These are phyloP conservation scores for Calypte anna DNA, from an alignment of 2,113 vertebrate species.

Conservation along the genomic window DNA sequence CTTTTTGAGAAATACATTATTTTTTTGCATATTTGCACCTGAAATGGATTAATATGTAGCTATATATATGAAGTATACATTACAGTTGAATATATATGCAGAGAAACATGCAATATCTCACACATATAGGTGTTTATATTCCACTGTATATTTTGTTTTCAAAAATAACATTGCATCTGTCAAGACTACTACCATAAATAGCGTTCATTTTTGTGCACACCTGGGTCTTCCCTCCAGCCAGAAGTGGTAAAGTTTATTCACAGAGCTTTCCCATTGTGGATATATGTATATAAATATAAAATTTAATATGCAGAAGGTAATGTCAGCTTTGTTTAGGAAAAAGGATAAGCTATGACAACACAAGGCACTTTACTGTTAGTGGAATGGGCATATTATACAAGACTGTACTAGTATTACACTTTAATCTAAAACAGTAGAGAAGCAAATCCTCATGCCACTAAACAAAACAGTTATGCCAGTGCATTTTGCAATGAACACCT, in stretches of 20 bases:
- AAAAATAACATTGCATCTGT: neutral
- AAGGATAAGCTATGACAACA: neutral
- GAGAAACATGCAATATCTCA: neutral
- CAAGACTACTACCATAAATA: neutral
- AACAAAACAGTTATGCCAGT: neutral
- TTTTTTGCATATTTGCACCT: neutral
- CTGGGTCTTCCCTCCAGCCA: neutral
- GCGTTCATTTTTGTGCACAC: neutral
- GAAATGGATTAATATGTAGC: neutral
- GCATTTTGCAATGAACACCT: neutral
- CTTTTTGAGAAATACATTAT: neutral
- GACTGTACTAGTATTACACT: neutral
- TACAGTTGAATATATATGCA: neutral
- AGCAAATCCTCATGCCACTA: neutral
- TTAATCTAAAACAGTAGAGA: neutral
- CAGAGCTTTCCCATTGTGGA: neutral
- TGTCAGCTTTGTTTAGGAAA: neutral
- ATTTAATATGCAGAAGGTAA: neutral
- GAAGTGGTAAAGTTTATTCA: neutral
- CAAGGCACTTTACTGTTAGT: neutral
- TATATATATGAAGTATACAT: neutral
- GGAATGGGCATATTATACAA: fast-evolving
- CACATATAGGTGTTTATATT: neutral
- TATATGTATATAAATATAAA: neutral
- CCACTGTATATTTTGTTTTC: neutral